A percentile compares a stretch with the other conserved stretches of the same genome.
Conservation (phyloP, 2,888 invertebrate genomes). For the Cephus rjabovi region DNA sequence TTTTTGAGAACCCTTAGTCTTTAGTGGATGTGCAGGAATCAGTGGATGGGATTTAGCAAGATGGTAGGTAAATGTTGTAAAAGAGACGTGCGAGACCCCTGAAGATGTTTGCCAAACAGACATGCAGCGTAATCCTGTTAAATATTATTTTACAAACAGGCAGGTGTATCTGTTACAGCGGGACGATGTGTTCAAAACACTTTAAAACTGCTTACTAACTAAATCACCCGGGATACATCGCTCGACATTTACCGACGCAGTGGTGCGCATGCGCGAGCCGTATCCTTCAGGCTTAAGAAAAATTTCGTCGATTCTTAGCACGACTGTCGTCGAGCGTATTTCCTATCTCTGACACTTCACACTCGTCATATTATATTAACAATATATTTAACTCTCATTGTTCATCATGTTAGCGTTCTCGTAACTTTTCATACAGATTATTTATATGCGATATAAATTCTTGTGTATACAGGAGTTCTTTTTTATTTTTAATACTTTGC, state of each 20-base stretch:
- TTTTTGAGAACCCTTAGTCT: neutral
- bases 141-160: constrained; percentile 25
- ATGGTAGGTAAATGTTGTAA: constrained; percentile 1
- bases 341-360: constrained; percentile 4
- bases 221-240: constrained; percentile 9
- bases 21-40: neutral
- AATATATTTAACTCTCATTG: constrained; percentile 46
- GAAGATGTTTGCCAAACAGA: constrained; percentile 23
- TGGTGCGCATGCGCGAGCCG: neutral
- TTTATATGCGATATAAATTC: neutral
- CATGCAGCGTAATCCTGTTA: constrained; percentile 16
- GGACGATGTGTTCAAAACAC: constrained; percentile 19
- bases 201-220: constrained; percentile 17
- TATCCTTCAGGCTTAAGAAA: neutral
- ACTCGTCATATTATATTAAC: constrained; percentile 41
- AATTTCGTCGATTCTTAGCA: neutral
- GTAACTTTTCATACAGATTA: neutral
- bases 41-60: neutral
- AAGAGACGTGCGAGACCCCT: neutral
- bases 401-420: neutral
- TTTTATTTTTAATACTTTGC: neutral
- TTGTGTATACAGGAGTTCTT: neutral
- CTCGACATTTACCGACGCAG: neutral
- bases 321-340: neutral
- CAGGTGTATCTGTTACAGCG: constrained; percentile 20